These are phyloP conservation scores for Etheostoma cragini DNA, from an alignment of 2,113 vertebrate genomes.

Conservation along the genomic window DNA sequence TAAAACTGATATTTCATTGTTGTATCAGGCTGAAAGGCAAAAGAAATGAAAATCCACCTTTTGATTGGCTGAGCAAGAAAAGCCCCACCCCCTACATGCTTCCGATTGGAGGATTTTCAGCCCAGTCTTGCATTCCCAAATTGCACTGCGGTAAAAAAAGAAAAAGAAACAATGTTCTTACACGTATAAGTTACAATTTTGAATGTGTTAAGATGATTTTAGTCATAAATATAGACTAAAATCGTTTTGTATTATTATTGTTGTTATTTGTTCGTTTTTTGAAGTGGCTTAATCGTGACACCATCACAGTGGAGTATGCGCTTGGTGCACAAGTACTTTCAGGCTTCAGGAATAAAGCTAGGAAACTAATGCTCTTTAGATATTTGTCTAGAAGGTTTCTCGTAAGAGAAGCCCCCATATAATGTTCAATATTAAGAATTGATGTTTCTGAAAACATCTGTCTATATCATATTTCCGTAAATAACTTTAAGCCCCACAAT, in stretches of 20 bases:
- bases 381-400: constrained; percentile 82
- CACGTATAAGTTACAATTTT: not conserved
- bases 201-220: not conserved
- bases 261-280: accelerated
- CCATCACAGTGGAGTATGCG: not conserved
- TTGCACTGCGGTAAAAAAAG: constrained; percentile 22
- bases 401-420: constrained; percentile 75
- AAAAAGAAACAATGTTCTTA: not conserved
- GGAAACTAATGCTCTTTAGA: constrained; percentile 77
- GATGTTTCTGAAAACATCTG: too few species aligned
- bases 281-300: accelerated
- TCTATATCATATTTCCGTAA: too few species aligned
- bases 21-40: too few species aligned
- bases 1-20: too few species aligned
- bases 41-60: accelerated
- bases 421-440: too few species aligned
- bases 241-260: accelerated
- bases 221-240: too few species aligned
- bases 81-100: not conserved
- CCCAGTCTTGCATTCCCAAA: constrained; percentile 5
- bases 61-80: constrained; percentile 23
- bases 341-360: accelerated
- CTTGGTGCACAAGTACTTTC: accelerated
- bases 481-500: too few species aligned
- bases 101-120: constrained; percentile 36